phyloP scores from a whole-genome alignment of 2,797 vertebrate genomes.

The Hippoglossus hippoglossus region DNA sequence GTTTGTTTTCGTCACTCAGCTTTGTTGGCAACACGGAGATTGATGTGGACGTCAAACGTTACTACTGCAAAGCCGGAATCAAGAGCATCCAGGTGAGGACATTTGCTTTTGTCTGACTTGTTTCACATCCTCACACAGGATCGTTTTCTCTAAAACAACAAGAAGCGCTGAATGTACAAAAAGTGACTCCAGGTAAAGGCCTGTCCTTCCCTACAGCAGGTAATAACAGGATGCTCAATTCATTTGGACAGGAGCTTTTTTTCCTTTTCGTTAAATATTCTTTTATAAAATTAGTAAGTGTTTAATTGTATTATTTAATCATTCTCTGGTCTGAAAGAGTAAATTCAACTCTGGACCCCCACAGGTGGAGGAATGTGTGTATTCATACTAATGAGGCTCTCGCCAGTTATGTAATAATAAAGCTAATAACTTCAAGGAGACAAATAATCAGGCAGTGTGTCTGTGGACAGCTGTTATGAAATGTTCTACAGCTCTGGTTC shows the following conservation, averaged over 20 bases:
- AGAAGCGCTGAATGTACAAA: conserved; percentile 6
- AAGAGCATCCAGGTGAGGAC: conserved; percentile 94
- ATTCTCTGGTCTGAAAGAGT: not conserved
- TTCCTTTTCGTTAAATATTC: not conserved
- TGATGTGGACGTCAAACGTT: conserved; percentile 95
- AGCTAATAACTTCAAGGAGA: not conserved
- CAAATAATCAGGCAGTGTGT: not conserved
- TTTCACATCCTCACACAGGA: not conserved
- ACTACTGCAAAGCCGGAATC: conserved; percentile 98
- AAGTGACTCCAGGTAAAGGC: conserved; percentile 15
- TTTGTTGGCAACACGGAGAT: conserved; percentile 97
- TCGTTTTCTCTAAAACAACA: not conserved
- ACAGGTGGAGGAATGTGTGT: not conserved
- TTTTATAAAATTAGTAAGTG: not conserved
- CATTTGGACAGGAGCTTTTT: conserved; percentile 3
- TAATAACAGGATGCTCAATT: not conserved
- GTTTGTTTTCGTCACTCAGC: conserved; percentile 76
- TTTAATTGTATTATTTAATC: not conserved
- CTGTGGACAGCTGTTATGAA: not conserved
- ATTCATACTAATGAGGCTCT: conserved; percentile 5
- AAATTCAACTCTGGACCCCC: not conserved
- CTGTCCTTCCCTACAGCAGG: not conserved
- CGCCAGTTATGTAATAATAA: not conserved
- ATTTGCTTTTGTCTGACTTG: not conserved
- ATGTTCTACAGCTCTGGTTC: not conserved